Percentiles rank a stretch among this genome's conserved stretches.
These are phyloP conservation scores for Scotopteryx bipunctaria DNA, from an alignment of 2,888 invertebrate species.

Conservation along the genomic window DNA sequence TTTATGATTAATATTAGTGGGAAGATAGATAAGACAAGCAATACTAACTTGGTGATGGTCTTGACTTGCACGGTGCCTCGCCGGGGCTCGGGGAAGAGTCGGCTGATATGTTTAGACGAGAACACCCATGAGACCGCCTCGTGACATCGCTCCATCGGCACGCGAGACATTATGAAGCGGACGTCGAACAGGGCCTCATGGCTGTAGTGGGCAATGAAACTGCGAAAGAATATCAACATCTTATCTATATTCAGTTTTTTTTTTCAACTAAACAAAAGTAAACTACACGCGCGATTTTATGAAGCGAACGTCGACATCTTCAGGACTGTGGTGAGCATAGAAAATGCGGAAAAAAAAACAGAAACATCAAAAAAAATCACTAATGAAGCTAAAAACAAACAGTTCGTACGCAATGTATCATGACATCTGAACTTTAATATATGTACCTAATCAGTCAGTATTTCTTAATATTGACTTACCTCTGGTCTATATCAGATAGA, in stretches of 20 bases:
- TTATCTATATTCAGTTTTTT: too few species aligned
- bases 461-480: constrained; percentile 46
- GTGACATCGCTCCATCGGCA: constrained; percentile 74
- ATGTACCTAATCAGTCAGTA: too few species aligned
- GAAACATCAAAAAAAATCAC: too few species aligned
- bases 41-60: constrained; percentile 17
- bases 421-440: too few species aligned
- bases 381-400: too few species aligned
- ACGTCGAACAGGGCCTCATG: constrained; percentile 61
- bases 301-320: too few species aligned
- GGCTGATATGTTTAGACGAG: constrained; percentile 51
- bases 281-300: too few species aligned
- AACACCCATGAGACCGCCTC: constrained; percentile 63
- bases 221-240: too few species aligned
- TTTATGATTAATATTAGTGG: neutral
- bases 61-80: constrained; percentile 33
- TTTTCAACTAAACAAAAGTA: too few species aligned
- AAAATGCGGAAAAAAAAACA: too few species aligned
- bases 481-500: constrained; percentile 55
- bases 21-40: neutral
- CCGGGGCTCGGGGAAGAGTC: constrained; percentile 53
- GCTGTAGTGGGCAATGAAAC: constrained; percentile 46
- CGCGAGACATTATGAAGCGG: constrained; percentile 69
- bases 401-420: too few species aligned
- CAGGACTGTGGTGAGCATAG: too few species aligned